Percentiles rank a stretch among this genome's conserved stretches.
phyloP scores from a whole-genome alignment of 1,140 invertebrate species.

The Colletes gigas region DNA sequence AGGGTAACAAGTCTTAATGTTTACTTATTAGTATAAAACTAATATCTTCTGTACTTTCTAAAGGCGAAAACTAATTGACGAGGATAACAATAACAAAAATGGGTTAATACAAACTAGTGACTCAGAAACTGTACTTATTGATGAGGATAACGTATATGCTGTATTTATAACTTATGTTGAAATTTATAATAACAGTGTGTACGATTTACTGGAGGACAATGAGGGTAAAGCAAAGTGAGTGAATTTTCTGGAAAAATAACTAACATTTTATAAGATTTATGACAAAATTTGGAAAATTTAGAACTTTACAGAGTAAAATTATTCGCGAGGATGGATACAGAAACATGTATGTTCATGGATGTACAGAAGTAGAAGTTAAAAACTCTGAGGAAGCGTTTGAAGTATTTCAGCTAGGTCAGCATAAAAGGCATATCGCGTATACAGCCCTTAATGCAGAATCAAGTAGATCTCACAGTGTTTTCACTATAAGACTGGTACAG shows the following conservation, averaged over 20 bases:
- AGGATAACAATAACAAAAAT: slow-evolving; percentile 70
- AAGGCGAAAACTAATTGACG: slow-evolving; percentile 64
- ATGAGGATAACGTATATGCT: slow-evolving; percentile 92
- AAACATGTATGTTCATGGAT: slow-evolving; percentile 95
- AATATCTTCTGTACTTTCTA: slow-evolving; percentile 17
- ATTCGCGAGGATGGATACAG: slow-evolving; percentile 88
- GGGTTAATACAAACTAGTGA: slow-evolving; percentile 65
- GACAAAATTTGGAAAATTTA: slow-evolving; percentile 52
- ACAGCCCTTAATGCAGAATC: slow-evolving; percentile 95
- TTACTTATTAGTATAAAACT: neutral
- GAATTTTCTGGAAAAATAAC: neutral
- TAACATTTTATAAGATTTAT: neutral
- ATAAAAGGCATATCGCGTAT: slow-evolving; percentile 91
- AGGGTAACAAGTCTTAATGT: too few relatives aligned
- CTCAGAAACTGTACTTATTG: slow-evolving; percentile 78
- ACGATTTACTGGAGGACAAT: slow-evolving; percentile 95
- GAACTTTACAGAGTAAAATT: slow-evolving; percentile 84
- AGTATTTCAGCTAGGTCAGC: slow-evolving; percentile 89
- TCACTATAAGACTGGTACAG: slow-evolving; percentile 94
- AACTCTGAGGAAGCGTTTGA: slow-evolving; percentile 95
- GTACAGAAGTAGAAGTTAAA: slow-evolving; percentile 94
- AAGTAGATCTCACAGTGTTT: slow-evolving; percentile 95
- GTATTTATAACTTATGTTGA: slow-evolving; percentile 98
- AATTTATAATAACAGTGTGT: slow-evolving; percentile 98
- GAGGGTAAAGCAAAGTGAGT: slow-evolving; percentile 78